phyloP scores from a whole-genome alignment of 2,888 invertebrate species.

The Agrotis exclamationis region DNA sequence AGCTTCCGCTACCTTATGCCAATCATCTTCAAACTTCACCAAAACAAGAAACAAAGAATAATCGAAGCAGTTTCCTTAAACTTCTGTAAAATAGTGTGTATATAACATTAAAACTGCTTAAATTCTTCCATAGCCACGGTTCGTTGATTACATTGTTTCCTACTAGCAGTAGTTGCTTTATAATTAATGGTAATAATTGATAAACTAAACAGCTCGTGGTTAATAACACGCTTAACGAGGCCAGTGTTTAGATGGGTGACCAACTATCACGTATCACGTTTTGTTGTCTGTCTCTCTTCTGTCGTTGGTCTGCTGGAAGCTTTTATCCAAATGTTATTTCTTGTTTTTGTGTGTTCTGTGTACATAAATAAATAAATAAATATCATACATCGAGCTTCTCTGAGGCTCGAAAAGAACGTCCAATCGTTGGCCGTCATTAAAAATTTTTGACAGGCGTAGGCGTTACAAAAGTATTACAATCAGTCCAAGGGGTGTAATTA shows the following conservation, averaged over 20 bases:
- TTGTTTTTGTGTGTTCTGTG: too few species aligned
- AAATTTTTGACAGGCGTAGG: neutral
- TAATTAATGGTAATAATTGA: constrained; percentile 61
- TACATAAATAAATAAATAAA: too few species aligned
- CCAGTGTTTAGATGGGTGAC: neutral
- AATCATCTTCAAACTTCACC: constrained; percentile 21
- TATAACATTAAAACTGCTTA: constrained; percentile 39
- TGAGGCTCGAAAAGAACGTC: neutral
- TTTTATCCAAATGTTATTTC: too few species aligned
- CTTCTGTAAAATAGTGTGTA: constrained; percentile 5
- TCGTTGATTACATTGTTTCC: constrained; percentile 61
- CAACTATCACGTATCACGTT: too few species aligned
- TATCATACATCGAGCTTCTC: neutral
- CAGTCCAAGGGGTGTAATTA: neutral
- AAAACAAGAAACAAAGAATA: constrained; percentile 18
- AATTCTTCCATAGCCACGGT: constrained; percentile 41
- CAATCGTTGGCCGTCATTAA: neutral
- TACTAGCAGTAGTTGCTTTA: constrained; percentile 35
- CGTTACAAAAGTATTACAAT: too few species aligned
- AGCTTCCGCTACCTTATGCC: neutral
- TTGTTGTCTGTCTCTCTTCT: too few species aligned
- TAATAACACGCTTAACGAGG: neutral
- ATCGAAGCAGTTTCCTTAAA: constrained; percentile 18
- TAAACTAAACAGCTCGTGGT: constrained; percentile 15
- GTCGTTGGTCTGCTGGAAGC: too few species aligned